Conservation (phyloP, 1,140 invertebrate species). For the Anastatus disparis region DNA sequence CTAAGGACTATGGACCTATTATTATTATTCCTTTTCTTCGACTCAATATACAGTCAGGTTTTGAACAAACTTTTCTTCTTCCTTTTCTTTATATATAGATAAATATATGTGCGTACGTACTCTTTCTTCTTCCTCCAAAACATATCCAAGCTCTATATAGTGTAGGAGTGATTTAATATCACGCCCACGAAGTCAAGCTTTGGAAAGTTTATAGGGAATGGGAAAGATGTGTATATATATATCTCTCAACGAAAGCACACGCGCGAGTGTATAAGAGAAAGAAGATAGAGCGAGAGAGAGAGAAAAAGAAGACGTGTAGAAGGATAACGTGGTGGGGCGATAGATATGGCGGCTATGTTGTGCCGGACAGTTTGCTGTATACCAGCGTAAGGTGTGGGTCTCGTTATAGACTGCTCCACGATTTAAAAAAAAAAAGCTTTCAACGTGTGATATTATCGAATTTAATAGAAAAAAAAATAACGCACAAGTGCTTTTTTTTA, state of each 20-base stretch:
- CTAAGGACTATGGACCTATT: no score
- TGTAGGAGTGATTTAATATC: constrained; percentile 63
- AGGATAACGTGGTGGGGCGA: constrained; percentile 43
- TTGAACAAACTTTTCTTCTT: no score
- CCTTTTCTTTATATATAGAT: no score
- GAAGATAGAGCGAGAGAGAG: constrained; percentile 40
- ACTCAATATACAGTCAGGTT: no score
- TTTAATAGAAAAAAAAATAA: no score
- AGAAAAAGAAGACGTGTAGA: constrained; percentile 15
- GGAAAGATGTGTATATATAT: constrained; percentile 9
- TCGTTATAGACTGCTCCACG: neutral
- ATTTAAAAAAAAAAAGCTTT: neutral
- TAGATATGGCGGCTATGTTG: constrained; percentile 54
- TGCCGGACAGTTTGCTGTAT: constrained; percentile 64
- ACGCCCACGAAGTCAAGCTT: constrained; percentile 57
- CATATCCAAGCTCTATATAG: no score
- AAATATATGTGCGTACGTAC: no score
- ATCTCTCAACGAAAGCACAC: no score
- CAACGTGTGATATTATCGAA: neutral
- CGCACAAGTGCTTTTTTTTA: no score
- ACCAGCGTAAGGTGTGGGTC: constrained; percentile 63
- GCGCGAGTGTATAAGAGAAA: constrained; percentile 23
- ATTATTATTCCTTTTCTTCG: no score
- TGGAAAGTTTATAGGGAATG: constrained; percentile 24
- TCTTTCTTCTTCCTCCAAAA: no score